Evolutionary conservation across 1,140 invertebrate species (phyloP), one percentile per base, ranked within the genome.

Genomic region (Chionoecetes opilio): DNA sequence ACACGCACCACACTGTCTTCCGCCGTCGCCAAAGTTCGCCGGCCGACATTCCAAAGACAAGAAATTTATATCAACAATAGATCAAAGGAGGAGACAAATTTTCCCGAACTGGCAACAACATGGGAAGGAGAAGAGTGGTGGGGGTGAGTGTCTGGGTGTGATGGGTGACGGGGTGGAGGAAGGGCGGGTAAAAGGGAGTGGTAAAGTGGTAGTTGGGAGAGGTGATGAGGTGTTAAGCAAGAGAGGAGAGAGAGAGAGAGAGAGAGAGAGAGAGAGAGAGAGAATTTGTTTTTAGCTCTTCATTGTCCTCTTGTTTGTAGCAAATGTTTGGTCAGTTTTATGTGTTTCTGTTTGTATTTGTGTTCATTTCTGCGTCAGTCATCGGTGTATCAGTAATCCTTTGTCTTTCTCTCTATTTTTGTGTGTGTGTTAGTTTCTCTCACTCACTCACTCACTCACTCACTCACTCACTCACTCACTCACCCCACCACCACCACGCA

Each of bases 1-100:
- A 26, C 63, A 26, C 63, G 6, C 63, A 26, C 63, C 6, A 5
- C 63, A 21, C 63, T 26, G 63, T 26, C 63, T 75, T 26, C 63
- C 6, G 0, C 63, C n/a, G 63, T 21, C 63, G n/a, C 21, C 63
- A 75, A n/a, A n/a, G 63, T 75, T 75, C n/a, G 63, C 63, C n/a
- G 21, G 63, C n/a, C 21, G 63, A 26, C n/a, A 75, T 75, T 75
- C 63, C 63, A n/a, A 1, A 17, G 63, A 8, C n/a, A 1, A 75
- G 63, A 75, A 75, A 75, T 75, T n/a, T 75, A 75, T 75, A 75
- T 17, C 63, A 75, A 75, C 63, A 75, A 75, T 75, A 75, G 63
- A 75, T 75, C 63, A 75, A 26, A 75, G 11, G 21, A n/a, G 63
- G 63, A 75, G 63, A 75, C 63, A 75, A 75, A 75, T 75, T 75